Evolutionary conservation across 2,888 invertebrate species (phyloP), one percentile per base, ranked within the genome.

Genomic region (Dryobotodes eremita): DNA sequence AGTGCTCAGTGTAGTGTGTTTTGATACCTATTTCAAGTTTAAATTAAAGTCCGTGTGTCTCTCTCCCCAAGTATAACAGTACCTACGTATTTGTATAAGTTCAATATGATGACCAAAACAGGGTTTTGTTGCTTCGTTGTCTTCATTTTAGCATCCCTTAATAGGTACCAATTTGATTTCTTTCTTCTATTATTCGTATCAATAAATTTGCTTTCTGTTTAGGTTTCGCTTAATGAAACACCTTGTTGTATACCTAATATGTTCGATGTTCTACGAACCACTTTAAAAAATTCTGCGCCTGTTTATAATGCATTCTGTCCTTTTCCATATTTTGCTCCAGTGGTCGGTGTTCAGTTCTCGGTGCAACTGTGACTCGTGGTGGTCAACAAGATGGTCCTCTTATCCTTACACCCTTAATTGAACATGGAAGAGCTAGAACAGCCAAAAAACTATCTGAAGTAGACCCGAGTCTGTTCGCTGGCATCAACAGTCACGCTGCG

Each of bases 371-470:
- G 13, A 23, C n/a, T 23, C n/a, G 42, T 15, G 15, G 53, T 20
- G 20, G 31, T 15, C 17, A 20, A 48, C 31, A 66, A 36, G 46
- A 55, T 15, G 61, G 61, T 2, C 78, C 79, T 62, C 77, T 86
- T 23, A 82, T 84, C 53, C 23, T 86, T n/a, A 86, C 84, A 13
- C 76, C 84, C 1, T 76, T 62, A 26, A 59, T 86, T 57, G 81
- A 81, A 77, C 66, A 64, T 65, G 84, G 81, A 46, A 68, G 64
- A 36, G 53, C 57, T 31, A 66, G 46, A 61, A 75, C 46, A 66
- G 86, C 84, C 11, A 86, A 68, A 59, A 53, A 55, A 23, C 73
- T 81, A 6, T 86, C 86, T 1, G n/a, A 4, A 59, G 86, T 86
- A n/a, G 77, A 86, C n/a, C 77, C 86, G 10, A 73, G 3, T 36